A percentile compares a stretch with the other conserved stretches of the same genome.
Evolutionary conservation across 2,888 invertebrate species (phyloP).

Genomic region (Orchestes rusci): DNA sequence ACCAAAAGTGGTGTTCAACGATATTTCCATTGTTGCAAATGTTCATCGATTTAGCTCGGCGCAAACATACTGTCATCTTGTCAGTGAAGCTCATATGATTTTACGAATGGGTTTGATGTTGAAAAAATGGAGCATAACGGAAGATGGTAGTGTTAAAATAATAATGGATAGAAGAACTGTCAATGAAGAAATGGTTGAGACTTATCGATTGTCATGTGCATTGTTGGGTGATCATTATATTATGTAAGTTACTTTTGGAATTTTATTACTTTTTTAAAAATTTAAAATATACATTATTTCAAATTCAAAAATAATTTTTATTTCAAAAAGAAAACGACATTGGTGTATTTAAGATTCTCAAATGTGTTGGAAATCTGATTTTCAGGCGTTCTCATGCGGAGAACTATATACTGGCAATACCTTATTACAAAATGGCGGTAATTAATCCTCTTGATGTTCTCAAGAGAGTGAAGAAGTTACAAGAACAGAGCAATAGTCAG

Average conservation of each 20-base stretch:
- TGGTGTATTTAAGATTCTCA: background rate
- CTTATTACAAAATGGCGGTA: constrained; percentile 51
- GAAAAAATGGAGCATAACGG: constrained; percentile 37
- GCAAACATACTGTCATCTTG: constrained; percentile 61
- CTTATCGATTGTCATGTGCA: constrained; percentile 49
- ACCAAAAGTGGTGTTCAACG: constrained; percentile 58
- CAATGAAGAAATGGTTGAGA: constrained; percentile 42
- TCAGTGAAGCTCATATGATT: constrained; percentile 67
- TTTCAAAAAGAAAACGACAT: too few species aligned
- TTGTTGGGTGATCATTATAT: constrained; percentile 52
- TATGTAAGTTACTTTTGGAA: constrained; percentile 41
- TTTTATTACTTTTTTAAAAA: constrained; percentile 1
- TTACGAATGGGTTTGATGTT: constrained; percentile 47
- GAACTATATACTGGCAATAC: constrained; percentile 43
- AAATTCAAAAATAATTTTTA: too few species aligned
- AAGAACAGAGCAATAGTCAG: constrained; percentile 39
- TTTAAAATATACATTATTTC: too few species aligned
- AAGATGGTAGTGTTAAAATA: constrained; percentile 35
- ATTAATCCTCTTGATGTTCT: constrained; percentile 47
- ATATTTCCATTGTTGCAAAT: constrained; percentile 61
- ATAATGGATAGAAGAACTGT: constrained; percentile 33
- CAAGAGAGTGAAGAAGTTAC: constrained; percentile 39
- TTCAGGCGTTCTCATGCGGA: constrained; percentile 36
- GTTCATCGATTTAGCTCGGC: constrained; percentile 57
- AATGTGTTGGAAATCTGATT: constrained; percentile 8